Evolutionary conservation across 23 tunicate species (phyloP).

Genomic region (Trididemnum nubilum): DNA sequence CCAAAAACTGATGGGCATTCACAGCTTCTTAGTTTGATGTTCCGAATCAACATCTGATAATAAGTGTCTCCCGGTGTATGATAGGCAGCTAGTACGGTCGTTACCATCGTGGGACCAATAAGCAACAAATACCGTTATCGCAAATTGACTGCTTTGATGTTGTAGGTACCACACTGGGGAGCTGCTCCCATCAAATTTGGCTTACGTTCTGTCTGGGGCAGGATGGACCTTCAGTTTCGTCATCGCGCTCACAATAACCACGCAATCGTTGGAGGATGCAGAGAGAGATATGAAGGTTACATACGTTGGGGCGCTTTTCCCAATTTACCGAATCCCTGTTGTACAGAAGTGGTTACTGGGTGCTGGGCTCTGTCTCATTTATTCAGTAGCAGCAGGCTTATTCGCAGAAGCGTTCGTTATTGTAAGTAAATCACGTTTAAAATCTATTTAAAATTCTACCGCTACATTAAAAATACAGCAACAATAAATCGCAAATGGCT

Average conservation of each 20-base stretch:
- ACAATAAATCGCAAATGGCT: too few species aligned
- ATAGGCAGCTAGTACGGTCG: too few species aligned
- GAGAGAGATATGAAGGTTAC: slow-evolving; percentile 6
- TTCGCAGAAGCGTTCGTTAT: slow-evolving; percentile 29
- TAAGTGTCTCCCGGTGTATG: too few species aligned
- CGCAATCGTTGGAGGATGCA: slow-evolving; percentile 45
- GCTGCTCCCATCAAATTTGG: slow-evolving; percentile 56
- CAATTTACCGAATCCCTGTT: slow-evolving; percentile 38
- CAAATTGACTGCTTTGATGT: too few species aligned
- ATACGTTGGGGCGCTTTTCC: slow-evolving; percentile 34
- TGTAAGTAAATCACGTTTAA: slow-evolving; percentile 30
- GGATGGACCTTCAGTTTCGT: slow-evolving; percentile 74
- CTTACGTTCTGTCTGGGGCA: slow-evolving; percentile 36
- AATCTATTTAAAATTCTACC: too few species aligned
- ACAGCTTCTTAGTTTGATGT: too few species aligned
- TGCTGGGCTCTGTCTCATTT: slow-evolving; percentile 41
- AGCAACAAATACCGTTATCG: too few species aligned
- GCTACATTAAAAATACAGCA: too few species aligned
- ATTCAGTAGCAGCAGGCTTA: slow-evolving; percentile 27
- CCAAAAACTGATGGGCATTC: too few species aligned
- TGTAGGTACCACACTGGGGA: slow-evolving; percentile 81
- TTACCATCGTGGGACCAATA: too few species aligned
- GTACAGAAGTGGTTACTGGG: slow-evolving; percentile 59
- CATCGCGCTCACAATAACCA: slow-evolving; percentile 43
- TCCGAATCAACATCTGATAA: too few species aligned